A percentile compares a stretch with the other conserved stretches of the same genome.
Conservation (phyloP, 2,113 vertebrate species). For the Caretta caretta region DNA sequence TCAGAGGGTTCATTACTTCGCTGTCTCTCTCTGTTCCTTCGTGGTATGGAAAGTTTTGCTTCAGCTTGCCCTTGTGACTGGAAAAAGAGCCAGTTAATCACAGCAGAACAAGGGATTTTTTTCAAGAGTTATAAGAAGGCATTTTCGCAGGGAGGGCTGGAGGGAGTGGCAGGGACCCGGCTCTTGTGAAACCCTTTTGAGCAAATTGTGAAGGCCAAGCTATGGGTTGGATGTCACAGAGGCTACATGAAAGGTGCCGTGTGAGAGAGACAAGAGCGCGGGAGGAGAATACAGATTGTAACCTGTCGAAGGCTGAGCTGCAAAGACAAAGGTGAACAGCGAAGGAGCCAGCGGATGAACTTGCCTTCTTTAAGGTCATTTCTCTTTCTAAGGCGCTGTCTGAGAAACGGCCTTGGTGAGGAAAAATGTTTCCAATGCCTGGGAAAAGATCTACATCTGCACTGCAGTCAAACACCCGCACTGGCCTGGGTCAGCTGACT, state of each 20-base stretch:
- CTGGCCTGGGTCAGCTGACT: too few relatives aligned
- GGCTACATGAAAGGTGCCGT: background rate
- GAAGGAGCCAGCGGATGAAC: background rate
- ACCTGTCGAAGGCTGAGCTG: background rate
- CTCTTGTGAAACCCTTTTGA: background rate
- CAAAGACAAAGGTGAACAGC: background rate
- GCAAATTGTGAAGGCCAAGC: background rate
- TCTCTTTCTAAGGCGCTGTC: background rate
- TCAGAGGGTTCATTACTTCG: constrained; percentile 4
- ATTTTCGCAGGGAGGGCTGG: constrained; percentile 16
- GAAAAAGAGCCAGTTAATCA: constrained; percentile 58
- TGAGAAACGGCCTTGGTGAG: background rate
- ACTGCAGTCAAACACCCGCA: too few relatives aligned
- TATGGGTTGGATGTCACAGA: background rate
- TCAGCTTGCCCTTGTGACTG: constrained; percentile 72
- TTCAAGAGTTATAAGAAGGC: constrained; percentile 27
- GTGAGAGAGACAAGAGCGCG: background rate
- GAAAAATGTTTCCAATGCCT: background rate
- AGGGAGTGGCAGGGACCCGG: background rate
- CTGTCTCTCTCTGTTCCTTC: constrained; percentile 25
- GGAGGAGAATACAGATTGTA: background rate
- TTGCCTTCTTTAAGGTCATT: background rate
- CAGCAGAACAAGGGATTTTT: constrained; percentile 39
- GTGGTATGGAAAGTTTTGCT: constrained; percentile 72
- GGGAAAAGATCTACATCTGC: background rate